Evolutionary conservation across 2,888 invertebrate genomes (phyloP), one percentile per base, ranked within the genome.

Genomic region (Thumatha senex): DNA sequence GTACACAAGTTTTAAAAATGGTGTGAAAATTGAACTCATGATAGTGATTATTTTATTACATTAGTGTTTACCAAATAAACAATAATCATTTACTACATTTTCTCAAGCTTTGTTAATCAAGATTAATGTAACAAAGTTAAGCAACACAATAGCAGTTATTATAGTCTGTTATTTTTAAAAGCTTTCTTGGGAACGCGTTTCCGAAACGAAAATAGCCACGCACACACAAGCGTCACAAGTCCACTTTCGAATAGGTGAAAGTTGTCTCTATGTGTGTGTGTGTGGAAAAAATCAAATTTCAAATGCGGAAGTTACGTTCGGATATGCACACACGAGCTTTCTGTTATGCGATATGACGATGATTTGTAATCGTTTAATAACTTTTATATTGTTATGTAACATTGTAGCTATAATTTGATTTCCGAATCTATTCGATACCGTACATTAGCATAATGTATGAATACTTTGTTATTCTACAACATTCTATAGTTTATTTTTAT

Each of bases 221-320:
- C 51, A 58, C 56, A 61, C 58, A 64, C 18, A 44, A 2, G 18
- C 69, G 60, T 65, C 70, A 65, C 48, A 49, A 60, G 49, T 45
- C 55, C 59, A 76, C 78, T 78, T 78, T 78, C 77, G 63, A 75
- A 75, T 65, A 58, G 63, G 78, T 69, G 78, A 78, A 78, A 78
- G 78, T 76, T 59, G 63, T 56, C 56, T 57, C 54, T 61, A 61
- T 62, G 67, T 65, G 69, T 66, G 70, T 58, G 69, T 61, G 63
- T 61, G 64, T 58, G 49, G 60, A 60, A 67, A 71, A 70, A 70
- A 58, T 67, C 61, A 62, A 72, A 71, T 65, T 76, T 74, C 72
- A 68, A 67, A 76, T 41, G 62, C 78, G 79, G 79, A 79, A 78
- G 74, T 76, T 60, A 63, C 60, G 62, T 70, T 74, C 66, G 67